Conservation (phyloP, 2,888 invertebrate genomes). For the Pachliopta kotzebuea region DNA sequence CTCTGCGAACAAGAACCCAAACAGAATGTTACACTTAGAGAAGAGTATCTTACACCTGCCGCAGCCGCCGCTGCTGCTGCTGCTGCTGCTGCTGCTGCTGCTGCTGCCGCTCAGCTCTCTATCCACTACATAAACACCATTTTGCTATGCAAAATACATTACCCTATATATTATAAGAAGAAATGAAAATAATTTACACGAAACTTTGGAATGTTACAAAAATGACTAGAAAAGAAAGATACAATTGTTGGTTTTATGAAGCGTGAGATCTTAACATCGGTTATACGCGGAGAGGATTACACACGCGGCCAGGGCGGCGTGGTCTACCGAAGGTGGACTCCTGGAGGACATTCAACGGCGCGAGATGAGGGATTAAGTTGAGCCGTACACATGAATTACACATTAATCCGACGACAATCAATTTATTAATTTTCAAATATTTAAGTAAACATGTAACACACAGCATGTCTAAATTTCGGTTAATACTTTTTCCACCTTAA, state of each 20-base stretch:
- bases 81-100: conserved; percentile 48
- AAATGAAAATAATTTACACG: conserved; percentile 53
- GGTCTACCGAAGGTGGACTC: conserved; percentile 39
- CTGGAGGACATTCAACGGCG: conserved; percentile 37
- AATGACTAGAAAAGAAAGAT: conserved; percentile 73
- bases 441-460: conserved; percentile 69
- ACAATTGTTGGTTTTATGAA: conserved; percentile 45
- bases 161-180: conserved; percentile 61
- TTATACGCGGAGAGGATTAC: conserved; percentile 38
- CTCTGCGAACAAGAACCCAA: conserved; percentile 45
- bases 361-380: conserved; percentile 40
- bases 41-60: conserved; percentile 44
- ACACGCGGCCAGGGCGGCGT: conserved; percentile 39
- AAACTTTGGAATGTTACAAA: conserved; percentile 74
- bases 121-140: conserved; percentile 68
- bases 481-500: conserved; percentile 76
- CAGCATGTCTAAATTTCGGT: conserved; percentile 74
- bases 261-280: conserved; percentile 61
- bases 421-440: conserved; percentile 50
- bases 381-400: conserved; percentile 36
- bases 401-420: conserved; percentile 50
- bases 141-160: conserved; percentile 79
- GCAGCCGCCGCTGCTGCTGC: conserved; percentile 47
- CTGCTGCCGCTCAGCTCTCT: conserved; percentile 54
- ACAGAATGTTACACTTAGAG: conserved; percentile 42